Conservation (phyloP, 2,888 invertebrate species). For the Pheosia tremula region DNA sequence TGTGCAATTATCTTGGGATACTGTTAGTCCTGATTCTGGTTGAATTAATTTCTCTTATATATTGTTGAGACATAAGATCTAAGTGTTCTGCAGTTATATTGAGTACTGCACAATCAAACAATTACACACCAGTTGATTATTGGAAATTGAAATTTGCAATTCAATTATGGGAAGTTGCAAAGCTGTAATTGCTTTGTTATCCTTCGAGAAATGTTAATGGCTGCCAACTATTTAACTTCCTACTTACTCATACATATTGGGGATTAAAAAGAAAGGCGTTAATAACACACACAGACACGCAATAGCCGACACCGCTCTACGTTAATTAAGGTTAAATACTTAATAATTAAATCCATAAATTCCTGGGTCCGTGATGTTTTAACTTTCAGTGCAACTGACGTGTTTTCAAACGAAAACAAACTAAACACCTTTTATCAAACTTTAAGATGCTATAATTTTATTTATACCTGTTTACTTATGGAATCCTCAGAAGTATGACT, state of each 20-base stretch:
- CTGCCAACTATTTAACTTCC: background rate
- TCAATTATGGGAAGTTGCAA: no score
- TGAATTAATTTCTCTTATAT: no score
- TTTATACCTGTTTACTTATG: background rate
- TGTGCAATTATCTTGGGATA: background rate
- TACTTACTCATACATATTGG: constrained; percentile 11
- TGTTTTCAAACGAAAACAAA: no score
- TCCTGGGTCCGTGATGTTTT: background rate
- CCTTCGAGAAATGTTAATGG: background rate
- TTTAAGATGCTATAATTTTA: background rate
- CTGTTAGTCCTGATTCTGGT: background rate
- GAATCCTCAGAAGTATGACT: background rate
- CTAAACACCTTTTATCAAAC: no score
- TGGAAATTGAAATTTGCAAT: background rate
- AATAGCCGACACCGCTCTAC: background rate
- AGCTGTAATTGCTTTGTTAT: background rate
- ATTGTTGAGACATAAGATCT: no score
- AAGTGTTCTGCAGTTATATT: no score
- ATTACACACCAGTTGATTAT: no score
- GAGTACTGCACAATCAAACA: no score
- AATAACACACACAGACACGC: constrained; percentile 10
- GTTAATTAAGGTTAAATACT: constrained; percentile 7
- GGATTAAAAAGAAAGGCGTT: constrained; percentile 20
- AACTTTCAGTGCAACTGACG: no score
- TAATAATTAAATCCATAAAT: background rate